Percentiles rank a stretch among this genome's conserved stretches.
Evolutionary conservation across 2,113 vertebrate genomes (phyloP).

Genomic region (Paratilapia polleni): DNA sequence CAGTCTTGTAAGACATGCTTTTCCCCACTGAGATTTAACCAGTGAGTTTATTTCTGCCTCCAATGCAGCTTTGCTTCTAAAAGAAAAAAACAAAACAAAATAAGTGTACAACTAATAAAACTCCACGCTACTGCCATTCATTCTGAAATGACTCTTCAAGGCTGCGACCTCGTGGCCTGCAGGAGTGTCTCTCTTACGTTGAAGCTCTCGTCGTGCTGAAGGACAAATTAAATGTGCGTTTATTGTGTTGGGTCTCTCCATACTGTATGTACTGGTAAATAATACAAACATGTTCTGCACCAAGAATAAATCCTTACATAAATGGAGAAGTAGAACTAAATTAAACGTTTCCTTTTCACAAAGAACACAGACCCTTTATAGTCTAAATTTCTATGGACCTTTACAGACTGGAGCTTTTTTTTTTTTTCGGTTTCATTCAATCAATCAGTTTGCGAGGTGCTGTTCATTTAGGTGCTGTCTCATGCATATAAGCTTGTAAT

Average conservation of each 20-base stretch:
- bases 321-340: not conserved
- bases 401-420: not conserved
- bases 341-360: not conserved
- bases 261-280: not conserved
- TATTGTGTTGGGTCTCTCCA: not conserved
- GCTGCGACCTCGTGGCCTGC: not conserved
- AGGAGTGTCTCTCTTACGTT: not conserved
- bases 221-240: not conserved
- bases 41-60: conserved; percentile 8
- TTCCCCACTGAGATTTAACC: conserved; percentile 1
- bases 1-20: not conserved
- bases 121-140: not conserved
- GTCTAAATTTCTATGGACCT: not conserved
- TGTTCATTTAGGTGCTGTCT: conserved; percentile 72
- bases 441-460: conserved; percentile 25
- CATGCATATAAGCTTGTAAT: conserved; percentile 69
- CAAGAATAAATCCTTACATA: not conserved
- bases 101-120: not conserved
- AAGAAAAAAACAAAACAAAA: not conserved
- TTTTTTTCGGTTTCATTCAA: not conserved
- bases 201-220: not conserved
- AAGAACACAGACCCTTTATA: not conserved
- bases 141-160: not conserved
- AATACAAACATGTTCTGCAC: not conserved
- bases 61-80: conserved; percentile 14